A percentile compares a stretch with the other conserved stretches of the same genome.
Conservation (phyloP, 2,113 vertebrate species). For the Haliaeetus leucogaster region DNA sequence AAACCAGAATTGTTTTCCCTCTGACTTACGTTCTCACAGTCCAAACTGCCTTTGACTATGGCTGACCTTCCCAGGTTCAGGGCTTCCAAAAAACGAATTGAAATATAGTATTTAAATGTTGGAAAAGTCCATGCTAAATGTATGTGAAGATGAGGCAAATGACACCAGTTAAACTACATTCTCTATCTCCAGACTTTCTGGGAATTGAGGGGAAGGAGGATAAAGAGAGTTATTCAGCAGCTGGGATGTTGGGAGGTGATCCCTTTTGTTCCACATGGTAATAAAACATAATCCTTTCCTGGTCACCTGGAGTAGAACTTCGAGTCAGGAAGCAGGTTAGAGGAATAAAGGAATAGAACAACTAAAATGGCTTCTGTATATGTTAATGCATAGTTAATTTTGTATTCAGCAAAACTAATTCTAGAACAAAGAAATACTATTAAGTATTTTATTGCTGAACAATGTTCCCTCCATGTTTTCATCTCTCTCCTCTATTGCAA, state of each 20-base stretch:
- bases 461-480: not conserved
- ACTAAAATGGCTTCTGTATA: not conserved
- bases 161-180: not conserved
- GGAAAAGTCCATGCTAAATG: not conserved
- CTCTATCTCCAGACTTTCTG: not conserved
- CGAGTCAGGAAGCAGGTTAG: not conserved
- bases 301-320: not conserved
- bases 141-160: not conserved
- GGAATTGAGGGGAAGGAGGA: not conserved
- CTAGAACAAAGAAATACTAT: not conserved
- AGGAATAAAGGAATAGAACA: not conserved
- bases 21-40: not conserved
- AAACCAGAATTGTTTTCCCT: not conserved
- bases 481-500: not conserved
- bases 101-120: not conserved
- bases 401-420: not conserved
- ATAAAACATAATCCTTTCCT: not conserved
- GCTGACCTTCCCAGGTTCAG: not conserved
- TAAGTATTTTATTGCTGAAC: not conserved
- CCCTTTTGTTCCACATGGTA: not conserved
- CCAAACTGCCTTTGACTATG: not conserved
- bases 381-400: not conserved
- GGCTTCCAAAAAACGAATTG: not conserved
- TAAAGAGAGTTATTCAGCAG: not conserved
- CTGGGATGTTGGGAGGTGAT: not conserved